Evolutionary conservation across 2,888 invertebrate genomes (phyloP).

Genomic region (Phanerotoma sp.): DNA sequence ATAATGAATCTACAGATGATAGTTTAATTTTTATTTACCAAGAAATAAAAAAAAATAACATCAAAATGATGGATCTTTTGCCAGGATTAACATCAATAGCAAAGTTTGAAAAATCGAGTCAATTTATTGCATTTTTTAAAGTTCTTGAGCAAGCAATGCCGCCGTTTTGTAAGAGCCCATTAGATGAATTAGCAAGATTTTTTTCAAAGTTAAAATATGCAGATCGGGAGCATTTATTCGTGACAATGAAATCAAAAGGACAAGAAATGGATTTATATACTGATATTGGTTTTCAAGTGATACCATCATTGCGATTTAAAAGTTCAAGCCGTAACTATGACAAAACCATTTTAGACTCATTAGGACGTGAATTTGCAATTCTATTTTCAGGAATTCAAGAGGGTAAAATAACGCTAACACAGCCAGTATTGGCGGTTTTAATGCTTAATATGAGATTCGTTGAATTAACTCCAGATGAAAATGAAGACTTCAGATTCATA

Average conservation of each 20-base stretch:
- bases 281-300: slow-evolving; percentile 27
- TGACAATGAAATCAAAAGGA: background rate
- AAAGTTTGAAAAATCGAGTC: slow-evolving; percentile 17
- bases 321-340: slow-evolving; percentile 3
- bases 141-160: slow-evolving; percentile 22
- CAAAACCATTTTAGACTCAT: background rate
- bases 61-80: slow-evolving; percentile 37
- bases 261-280: slow-evolving; percentile 27
- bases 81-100: slow-evolving; percentile 27
- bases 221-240: slow-evolving; percentile 1
- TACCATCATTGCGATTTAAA: slow-evolving; percentile 22
- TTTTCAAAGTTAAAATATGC: slow-evolving; percentile 23
- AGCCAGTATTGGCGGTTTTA: slow-evolving; percentile 32
- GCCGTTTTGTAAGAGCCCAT: slow-evolving; percentile 24
- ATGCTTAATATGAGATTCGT: slow-evolving; percentile 31
- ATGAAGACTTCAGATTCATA: slow-evolving; percentile 31
- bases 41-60: slow-evolving; percentile 34
- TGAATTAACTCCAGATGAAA: slow-evolving; percentile 23
- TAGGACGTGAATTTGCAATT: slow-evolving; percentile 31
- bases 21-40: slow-evolving; percentile 36
- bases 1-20: slow-evolving; percentile 31
- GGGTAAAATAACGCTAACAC: slow-evolving; percentile 27
- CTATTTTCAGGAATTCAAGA: slow-evolving; percentile 28
- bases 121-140: slow-evolving; percentile 28
- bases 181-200: slow-evolving; percentile 18